Conservation (phyloP, 35 echinoderm and acorn worm species). For the Amphiura filiformis region DNA sequence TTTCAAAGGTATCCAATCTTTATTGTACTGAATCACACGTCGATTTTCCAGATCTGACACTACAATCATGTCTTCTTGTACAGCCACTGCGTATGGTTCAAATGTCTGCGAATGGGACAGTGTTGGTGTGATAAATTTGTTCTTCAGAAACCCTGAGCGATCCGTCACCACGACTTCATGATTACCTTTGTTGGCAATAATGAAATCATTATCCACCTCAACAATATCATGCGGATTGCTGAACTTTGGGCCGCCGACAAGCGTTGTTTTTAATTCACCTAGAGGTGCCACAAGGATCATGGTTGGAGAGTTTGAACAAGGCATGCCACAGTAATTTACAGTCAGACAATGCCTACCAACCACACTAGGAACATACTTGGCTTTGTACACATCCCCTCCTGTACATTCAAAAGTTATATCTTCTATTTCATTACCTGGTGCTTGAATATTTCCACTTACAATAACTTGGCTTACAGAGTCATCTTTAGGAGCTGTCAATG, state of each 20-base stretch:
- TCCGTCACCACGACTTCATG: not conserved
- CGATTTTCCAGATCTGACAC: constrained; percentile 4
- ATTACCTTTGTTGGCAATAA: not conserved
- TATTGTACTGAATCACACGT: not conserved
- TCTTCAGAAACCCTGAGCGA: not conserved
- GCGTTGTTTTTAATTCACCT: not conserved
- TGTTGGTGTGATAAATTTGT: not conserved
- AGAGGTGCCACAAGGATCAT: not conserved
- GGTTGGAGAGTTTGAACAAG: not conserved
- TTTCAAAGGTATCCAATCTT: not conserved
- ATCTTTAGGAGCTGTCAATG: not conserved
- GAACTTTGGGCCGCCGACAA: not conserved
- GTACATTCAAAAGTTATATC: not conserved
- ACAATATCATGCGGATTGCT: not conserved
- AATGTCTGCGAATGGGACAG: not conserved
- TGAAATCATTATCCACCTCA: not conserved
- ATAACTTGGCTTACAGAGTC: not conserved
- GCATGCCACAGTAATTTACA: not conserved
- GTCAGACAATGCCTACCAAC: not conserved
- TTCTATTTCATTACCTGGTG: not conserved
- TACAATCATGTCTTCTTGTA: not conserved
- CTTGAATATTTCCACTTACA: not conserved
- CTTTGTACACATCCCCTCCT: not conserved
- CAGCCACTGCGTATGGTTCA: not conserved
- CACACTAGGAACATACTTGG: not conserved